phyloP scores from a whole-genome alignment of 2,113 vertebrate genomes.

The Tetrax tetrax region DNA sequence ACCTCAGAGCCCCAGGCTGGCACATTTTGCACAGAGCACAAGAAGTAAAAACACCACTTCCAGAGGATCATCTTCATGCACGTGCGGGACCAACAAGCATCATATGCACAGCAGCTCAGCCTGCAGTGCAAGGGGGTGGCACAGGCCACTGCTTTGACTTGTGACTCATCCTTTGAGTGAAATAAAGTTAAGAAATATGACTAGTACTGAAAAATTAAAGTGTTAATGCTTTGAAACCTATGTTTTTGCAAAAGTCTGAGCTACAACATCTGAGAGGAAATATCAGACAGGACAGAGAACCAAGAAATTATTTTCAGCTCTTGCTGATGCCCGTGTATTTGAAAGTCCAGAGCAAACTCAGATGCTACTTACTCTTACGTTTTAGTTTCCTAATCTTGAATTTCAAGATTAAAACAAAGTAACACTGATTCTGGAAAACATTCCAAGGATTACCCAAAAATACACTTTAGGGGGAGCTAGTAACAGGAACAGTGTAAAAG shows the following conservation, averaged over 20 bases:
- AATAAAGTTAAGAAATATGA: background rate
- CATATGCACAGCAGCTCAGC: accelerated
- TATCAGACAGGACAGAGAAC: background rate
- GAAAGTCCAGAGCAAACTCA: background rate
- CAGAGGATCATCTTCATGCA: accelerated
- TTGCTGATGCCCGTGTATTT: background rate
- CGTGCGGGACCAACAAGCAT: accelerated
- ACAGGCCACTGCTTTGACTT: background rate
- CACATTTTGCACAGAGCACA: background rate
- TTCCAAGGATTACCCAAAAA: background rate
- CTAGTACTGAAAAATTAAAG: background rate
- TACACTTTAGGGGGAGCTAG: background rate
- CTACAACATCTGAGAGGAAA: background rate
- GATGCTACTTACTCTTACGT: background rate
- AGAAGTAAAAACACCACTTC: background rate
- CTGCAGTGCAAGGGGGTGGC: background rate
- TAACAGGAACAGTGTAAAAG: background rate
- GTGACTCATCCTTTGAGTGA: background rate
- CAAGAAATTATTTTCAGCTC: background rate
- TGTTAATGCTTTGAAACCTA: background rate
- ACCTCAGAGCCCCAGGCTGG: too few species aligned
- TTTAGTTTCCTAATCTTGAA: background rate
- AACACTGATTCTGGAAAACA: background rate
- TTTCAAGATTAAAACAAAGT: background rate
- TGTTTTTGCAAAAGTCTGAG: background rate